Conservation (phyloP, 2,113 vertebrate species). For the Galeopterus variegatus region DNA sequence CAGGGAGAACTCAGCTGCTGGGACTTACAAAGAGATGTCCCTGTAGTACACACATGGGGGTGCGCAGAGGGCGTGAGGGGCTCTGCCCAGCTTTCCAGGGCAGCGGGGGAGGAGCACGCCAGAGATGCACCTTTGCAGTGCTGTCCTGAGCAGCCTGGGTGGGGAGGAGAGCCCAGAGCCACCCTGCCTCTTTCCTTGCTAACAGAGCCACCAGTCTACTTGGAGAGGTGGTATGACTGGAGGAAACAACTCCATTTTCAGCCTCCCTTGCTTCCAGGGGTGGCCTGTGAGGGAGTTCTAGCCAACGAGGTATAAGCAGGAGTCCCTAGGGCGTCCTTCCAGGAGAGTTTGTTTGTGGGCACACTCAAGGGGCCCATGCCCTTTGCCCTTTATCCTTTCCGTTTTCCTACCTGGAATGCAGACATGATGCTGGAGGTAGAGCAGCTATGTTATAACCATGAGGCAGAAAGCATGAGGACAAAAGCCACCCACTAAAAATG, state of each 20-base stretch:
- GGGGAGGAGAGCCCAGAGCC: not conserved
- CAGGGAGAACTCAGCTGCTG: not conserved
- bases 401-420: not conserved
- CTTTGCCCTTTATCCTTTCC: not conserved
- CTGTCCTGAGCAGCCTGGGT: not conserved
- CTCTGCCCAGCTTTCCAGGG: not conserved
- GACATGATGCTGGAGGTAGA: not conserved
- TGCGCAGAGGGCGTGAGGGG: not conserved
- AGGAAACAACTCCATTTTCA: not conserved
- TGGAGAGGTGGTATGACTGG: not conserved
- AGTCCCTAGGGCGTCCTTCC: not conserved
- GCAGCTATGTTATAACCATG: not conserved
- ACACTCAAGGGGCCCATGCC: not conserved
- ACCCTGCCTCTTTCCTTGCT: not conserved
- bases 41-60: not conserved
- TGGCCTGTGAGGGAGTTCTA: not conserved
- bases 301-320: not conserved
- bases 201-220: not conserved
- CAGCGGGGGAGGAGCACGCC: not conserved
- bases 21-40: not conserved
- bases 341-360: not conserved
- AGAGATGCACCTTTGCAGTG: accelerated
- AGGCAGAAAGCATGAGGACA: not conserved
- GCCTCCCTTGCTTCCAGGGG: not conserved
- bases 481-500: not conserved